Conservation (phyloP, 2,113 vertebrate species). For the Dicrurus megarhynchus region DNA sequence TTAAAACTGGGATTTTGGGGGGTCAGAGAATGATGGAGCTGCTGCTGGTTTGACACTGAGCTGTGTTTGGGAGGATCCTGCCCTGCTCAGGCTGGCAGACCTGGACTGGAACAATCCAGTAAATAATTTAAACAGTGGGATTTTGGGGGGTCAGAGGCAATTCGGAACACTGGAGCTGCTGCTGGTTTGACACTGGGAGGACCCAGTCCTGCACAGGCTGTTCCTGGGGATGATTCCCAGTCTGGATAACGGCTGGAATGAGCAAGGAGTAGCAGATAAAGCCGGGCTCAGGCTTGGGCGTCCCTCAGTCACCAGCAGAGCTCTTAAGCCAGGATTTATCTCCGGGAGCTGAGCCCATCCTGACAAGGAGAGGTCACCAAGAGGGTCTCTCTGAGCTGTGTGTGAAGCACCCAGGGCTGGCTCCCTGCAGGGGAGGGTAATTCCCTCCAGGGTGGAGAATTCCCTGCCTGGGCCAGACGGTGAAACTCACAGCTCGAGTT, state of each 20-base stretch:
- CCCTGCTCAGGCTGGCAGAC: neutral
- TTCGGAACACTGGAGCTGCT: rapidly evolving
- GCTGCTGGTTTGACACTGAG: neutral
- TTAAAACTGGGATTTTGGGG: neutral
- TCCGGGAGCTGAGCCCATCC: neutral
- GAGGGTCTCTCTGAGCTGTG: neutral
- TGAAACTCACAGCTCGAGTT: neutral
- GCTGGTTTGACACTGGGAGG: neutral
- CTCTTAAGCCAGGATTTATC: neutral
- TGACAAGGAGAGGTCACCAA: neutral
- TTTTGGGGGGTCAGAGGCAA: too few species aligned
- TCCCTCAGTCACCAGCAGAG: neutral
- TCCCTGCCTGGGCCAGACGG: neutral
- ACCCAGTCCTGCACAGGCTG: neutral
- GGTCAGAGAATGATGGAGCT: rapidly evolving
- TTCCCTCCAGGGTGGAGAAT: neutral
- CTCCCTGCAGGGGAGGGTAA: neutral
- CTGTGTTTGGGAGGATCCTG: neutral
- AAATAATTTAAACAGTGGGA: neutral
- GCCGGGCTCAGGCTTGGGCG: neutral
- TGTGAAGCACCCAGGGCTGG: neutral
- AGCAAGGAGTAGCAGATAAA: neutral
- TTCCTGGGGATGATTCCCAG: neutral
- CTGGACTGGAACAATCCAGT: neutral
- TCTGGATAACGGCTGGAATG: neutral